Evolutionary conservation across 2,797 vertebrate species (phyloP), one percentile per base, ranked within the genome.

Genomic region (Coregonus suidteri): DNA sequence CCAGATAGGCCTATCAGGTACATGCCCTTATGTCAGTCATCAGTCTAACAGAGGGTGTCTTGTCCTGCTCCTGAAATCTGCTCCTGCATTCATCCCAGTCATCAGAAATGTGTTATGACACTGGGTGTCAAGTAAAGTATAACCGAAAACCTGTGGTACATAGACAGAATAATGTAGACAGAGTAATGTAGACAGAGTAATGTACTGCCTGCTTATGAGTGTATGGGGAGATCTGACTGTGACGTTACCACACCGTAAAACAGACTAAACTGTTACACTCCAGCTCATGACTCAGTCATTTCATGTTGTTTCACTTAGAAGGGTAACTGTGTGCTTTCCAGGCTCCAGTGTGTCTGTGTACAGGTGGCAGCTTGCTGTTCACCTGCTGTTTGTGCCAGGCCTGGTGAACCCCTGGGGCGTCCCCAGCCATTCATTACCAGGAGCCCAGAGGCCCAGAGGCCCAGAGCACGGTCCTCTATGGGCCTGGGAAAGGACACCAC

Each of bases 331-430:
- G 41, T 77, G 79, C 72, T 78, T 79, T 75, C 75, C 75, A 56
- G 67, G 30, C 67, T 52, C 64, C 65, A 20, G 30, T 75, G 83
- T 78, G 78, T 66, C 66, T 72, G 34, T 51, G 51, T 64, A 75
- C 80, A 77, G 69, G 76, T 81, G 53, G 47, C 77, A 83, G 81
- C 79, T 75, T 75, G 80, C 75, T 41, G 15, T 53, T 73, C 79
- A 80, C 81, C 84, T 81, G 81, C 78, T 82, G 81, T 77, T 78
- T 75, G 47, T 71, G 76, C 70, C 80, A 72, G 41, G 69, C n/a
- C n/a, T 18, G 15, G 64, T 71, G 59, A 69, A 73, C 51, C 56
- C 75, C 62, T 62, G n/a, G 74, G 67, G 71, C 20, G 54, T 25
- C 30, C 9, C 14, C 66, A 71, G 70, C 16, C 77, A 54, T 72